Conservation (phyloP, 2,113 vertebrate species). For the Phocoena sinus region DNA sequence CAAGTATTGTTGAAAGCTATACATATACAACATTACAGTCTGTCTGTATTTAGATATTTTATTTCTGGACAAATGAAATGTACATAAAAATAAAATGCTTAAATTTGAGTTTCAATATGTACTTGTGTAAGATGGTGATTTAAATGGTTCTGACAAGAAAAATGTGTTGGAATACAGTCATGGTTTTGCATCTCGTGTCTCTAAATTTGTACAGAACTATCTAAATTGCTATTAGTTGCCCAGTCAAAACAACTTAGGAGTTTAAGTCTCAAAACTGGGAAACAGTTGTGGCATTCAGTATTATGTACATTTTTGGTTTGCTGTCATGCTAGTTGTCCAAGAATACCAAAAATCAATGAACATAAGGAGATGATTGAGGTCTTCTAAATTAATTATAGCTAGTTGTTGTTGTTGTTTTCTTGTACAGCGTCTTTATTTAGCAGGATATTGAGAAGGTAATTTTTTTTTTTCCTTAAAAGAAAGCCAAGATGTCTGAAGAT, state of each 20-base stretch:
- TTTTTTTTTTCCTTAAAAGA: neutral
- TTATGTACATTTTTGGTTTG: slow-evolving; percentile 23
- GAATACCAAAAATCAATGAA: neutral
- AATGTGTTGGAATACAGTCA: slow-evolving; percentile 43
- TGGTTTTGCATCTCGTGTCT: slow-evolving; percentile 54
- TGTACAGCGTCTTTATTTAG: neutral
- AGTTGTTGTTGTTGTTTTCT: neutral
- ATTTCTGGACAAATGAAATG: slow-evolving; percentile 89
- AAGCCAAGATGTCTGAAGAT: slow-evolving; percentile 9
- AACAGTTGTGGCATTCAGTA: neutral
- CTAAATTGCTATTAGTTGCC: slow-evolving; percentile 15
- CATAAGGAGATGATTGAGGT: neutral
- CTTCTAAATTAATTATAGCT: slow-evolving; percentile 14
- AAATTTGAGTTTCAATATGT: slow-evolving; percentile 88
- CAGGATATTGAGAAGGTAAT: neutral
- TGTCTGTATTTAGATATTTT: slow-evolving; percentile 94
- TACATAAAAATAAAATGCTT: slow-evolving; percentile 94
- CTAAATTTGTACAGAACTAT: slow-evolving; percentile 53
- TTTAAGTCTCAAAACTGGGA: neutral
- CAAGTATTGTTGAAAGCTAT: slow-evolving; percentile 88
- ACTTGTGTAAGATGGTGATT: slow-evolving; percentile 81
- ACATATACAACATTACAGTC: slow-evolving; percentile 93
- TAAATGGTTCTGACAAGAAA: slow-evolving; percentile 67
- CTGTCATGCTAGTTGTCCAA: neutral
- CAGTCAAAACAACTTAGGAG: slow-evolving; percentile 41